Conservation (phyloP, 2,888 invertebrate species). For the Abrostola tripartita region DNA sequence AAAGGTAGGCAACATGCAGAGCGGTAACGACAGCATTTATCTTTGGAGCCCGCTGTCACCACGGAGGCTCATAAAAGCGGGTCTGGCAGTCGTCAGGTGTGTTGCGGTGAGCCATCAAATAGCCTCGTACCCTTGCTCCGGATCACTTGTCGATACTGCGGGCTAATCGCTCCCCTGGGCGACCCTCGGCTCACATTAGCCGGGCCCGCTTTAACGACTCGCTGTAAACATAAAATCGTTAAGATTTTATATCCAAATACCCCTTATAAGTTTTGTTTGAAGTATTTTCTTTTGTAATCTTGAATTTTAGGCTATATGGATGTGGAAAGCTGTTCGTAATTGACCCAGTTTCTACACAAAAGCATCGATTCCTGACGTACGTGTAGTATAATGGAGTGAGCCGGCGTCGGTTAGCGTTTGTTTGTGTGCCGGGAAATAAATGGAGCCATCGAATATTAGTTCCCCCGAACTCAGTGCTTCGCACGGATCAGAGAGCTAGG, state of each 20-base stretch:
- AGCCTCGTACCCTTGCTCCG: constrained; percentile 29
- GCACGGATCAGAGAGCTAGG: neutral
- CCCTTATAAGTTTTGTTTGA: constrained; percentile 25
- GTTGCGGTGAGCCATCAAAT: constrained; percentile 52
- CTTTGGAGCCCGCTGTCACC: constrained; percentile 63
- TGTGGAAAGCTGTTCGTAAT: constrained; percentile 38
- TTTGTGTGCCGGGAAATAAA: constrained; percentile 14
- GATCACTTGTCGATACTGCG: constrained; percentile 57
- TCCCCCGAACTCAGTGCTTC: neutral
- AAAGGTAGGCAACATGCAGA: constrained; percentile 52
- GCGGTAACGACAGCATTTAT: constrained; percentile 66
- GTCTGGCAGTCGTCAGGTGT: constrained; percentile 58
- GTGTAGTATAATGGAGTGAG: constrained; percentile 21
- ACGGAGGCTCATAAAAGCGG: constrained; percentile 49
- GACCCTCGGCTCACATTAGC: constrained; percentile 57
- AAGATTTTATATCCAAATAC: constrained; percentile 43
- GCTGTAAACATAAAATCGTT: constrained; percentile 52
- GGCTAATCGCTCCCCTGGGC: constrained; percentile 63
- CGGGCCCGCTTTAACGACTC: constrained; percentile 52
- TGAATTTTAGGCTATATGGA: constrained; percentile 11
- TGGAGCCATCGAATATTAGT: constrained; percentile 21
- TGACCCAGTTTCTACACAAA: constrained; percentile 43
- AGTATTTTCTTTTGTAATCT: constrained; percentile 35
- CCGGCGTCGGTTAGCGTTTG: constrained; percentile 14
- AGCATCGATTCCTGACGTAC: constrained; percentile 28